These are phyloP conservation scores for Helogale parvula DNA, from an alignment of 2,113 vertebrate species.

Conservation along the genomic window DNA sequence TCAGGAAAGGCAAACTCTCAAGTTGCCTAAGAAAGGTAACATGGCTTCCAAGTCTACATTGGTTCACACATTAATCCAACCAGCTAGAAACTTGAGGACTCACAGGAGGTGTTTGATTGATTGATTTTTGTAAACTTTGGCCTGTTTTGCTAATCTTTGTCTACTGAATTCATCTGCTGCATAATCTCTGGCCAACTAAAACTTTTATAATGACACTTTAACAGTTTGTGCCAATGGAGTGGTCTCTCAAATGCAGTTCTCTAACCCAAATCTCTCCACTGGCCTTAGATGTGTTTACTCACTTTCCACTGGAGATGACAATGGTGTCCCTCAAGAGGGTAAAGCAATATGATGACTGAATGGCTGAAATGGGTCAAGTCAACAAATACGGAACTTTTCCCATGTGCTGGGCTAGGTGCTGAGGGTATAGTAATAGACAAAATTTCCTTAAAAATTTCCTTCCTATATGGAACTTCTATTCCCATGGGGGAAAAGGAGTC, in stretches of 20 bases:
- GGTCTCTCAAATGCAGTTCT: not conserved
- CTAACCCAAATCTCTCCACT: not conserved
- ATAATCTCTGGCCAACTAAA: not conserved
- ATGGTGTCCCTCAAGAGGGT: not conserved
- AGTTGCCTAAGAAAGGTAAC: not conserved
- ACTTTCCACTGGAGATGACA: not conserved
- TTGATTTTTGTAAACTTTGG: not conserved
- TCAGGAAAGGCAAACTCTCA: not conserved
- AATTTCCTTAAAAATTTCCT: conserved; percentile 20
- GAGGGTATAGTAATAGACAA: not conserved
- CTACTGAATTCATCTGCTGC: not conserved
- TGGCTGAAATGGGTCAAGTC: conserved; percentile 19
- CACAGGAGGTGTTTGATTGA: not conserved
- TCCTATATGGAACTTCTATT: not conserved
- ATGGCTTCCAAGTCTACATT: not conserved
- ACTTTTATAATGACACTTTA: not conserved
- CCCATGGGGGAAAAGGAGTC: not conserved
- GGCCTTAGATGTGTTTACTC: not conserved
- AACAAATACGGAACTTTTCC: not conserved
- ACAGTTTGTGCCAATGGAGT: not conserved
- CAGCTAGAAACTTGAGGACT: not conserved
- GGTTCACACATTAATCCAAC: not conserved
- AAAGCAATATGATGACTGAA: conserved; percentile 6
- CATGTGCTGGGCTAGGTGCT: not conserved
- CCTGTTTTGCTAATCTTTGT: conserved; percentile 1